phyloP scores from a whole-genome alignment of 2,888 invertebrate species.

The Stenotaenia linearis region DNA sequence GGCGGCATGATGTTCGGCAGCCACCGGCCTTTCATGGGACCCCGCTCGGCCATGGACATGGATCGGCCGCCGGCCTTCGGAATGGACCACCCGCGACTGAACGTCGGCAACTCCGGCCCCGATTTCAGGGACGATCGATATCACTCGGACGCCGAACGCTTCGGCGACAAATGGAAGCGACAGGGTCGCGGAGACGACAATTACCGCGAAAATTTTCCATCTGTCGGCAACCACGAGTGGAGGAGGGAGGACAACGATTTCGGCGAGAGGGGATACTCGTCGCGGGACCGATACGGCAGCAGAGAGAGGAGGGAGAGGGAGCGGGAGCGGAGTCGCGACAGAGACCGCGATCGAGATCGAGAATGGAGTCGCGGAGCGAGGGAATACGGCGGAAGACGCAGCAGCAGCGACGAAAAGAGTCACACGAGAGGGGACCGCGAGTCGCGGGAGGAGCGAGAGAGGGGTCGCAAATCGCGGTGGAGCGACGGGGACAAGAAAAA shows the following conservation, averaged over 20 bases:
- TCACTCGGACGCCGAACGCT: not conserved
- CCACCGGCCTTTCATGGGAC: conserved; percentile 27
- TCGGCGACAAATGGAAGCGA: conserved; percentile 12
- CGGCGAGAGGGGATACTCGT: not conserved
- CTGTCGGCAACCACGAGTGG: not conserved
- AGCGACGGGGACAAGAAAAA: not conserved
- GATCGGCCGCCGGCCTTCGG: not conserved
- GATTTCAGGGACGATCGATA: no score
- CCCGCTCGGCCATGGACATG: not conserved
- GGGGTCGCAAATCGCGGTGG: conserved; percentile 28
- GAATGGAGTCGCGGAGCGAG: conserved; percentile 47
- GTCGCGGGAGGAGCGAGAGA: not conserved
- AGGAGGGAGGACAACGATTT: not conserved
- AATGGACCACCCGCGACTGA: not conserved
- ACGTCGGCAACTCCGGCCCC: no score
- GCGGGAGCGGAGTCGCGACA: not conserved
- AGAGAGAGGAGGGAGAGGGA: no score
- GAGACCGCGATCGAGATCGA: conserved; percentile 38
- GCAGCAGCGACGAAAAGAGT: not conserved
- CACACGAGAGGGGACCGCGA: no score
- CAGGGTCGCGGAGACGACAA: not conserved
- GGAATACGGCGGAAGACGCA: not conserved
- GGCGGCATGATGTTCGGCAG: conserved; percentile 29
- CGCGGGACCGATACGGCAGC: not conserved
- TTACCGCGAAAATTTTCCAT: not conserved